phyloP scores from a whole-genome alignment of 2,797 vertebrate genomes.

The Discoglossus pictus region DNA sequence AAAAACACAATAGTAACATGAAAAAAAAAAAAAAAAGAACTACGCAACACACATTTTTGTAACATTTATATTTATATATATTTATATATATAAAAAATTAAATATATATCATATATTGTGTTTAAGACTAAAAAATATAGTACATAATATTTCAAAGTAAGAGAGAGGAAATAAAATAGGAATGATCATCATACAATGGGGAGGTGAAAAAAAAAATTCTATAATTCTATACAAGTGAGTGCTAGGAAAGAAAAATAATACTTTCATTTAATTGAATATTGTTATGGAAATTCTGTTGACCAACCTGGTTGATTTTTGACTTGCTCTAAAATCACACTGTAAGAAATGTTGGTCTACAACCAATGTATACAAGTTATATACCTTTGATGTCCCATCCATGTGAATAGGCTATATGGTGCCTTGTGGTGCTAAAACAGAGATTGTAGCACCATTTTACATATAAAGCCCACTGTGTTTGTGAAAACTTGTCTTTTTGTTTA shows the following conservation, averaged over 20 bases:
- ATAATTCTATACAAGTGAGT: constrained; percentile 59
- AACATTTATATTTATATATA: constrained; percentile 67
- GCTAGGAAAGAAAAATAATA: constrained; percentile 59
- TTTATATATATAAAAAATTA: constrained; percentile 77
- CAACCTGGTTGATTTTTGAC: too few relatives aligned
- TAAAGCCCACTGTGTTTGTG: too few relatives aligned
- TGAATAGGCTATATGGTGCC: too few relatives aligned
- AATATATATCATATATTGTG: constrained; percentile 77
- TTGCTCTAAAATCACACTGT: too few relatives aligned
- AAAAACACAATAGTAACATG: too few relatives aligned
- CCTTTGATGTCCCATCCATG: too few relatives aligned
- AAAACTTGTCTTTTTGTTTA: too few relatives aligned
- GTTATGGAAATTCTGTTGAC: constrained; percentile 20
- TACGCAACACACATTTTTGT: constrained; percentile 58
- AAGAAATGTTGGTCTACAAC: too few relatives aligned
- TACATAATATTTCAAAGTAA: constrained; percentile 73
- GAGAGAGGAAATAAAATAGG: constrained; percentile 57
- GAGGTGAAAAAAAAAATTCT: constrained; percentile 60
- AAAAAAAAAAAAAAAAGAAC: too few relatives aligned
- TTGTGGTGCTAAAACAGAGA: too few relatives aligned
- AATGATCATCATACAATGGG: constrained; percentile 57
- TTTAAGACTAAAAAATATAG: constrained; percentile 77
- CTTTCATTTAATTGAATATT: background rate
- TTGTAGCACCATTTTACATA: too few relatives aligned
- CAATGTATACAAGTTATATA: too few relatives aligned